Conservation (phyloP, 2,113 vertebrate species). For the Himantopus leucocephalus region DNA sequence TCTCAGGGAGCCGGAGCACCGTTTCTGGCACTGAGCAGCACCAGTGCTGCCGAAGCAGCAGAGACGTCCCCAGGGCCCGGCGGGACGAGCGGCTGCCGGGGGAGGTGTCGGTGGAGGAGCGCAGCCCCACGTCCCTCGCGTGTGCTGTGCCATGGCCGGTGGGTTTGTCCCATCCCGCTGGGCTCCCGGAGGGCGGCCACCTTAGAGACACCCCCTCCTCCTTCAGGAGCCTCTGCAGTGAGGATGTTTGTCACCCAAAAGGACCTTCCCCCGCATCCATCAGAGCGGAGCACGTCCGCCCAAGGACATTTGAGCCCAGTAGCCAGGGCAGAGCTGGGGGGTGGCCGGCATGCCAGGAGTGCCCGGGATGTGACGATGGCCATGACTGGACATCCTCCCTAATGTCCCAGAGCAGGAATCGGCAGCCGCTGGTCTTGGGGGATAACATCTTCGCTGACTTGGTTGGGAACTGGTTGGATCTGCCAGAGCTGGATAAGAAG, state of each 20-base stretch:
- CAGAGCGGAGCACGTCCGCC: background rate
- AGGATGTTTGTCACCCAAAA: fast-evolving
- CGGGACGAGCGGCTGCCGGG: background rate
- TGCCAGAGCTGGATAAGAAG: constrained; percentile 89
- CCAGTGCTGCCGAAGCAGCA: background rate
- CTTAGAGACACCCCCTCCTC: background rate
- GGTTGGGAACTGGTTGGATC: constrained; percentile 95
- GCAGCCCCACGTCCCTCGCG: fast-evolving
- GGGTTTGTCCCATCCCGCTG: background rate
- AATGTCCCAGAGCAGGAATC: constrained; percentile 90
- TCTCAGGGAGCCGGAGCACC: constrained; percentile 76
- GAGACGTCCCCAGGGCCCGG: background rate
- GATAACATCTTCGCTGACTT: constrained; percentile 96
- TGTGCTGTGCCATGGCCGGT: fast-evolving
- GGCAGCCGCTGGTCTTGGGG: constrained; percentile 91
- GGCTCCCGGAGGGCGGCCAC: fast-evolving
- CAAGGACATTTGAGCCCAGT: background rate
- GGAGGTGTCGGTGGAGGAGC: background rate
- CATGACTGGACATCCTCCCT: constrained; percentile 94
- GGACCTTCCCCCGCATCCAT: background rate
- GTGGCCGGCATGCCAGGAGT: background rate
- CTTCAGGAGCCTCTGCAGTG: background rate
- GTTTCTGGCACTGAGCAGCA: background rate
- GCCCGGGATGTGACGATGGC: constrained; percentile 69
- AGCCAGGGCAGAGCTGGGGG: background rate